These are phyloP conservation scores for Mythimna lalbum DNA, from an alignment of 2,888 invertebrate species.

Conservation along the genomic window DNA sequence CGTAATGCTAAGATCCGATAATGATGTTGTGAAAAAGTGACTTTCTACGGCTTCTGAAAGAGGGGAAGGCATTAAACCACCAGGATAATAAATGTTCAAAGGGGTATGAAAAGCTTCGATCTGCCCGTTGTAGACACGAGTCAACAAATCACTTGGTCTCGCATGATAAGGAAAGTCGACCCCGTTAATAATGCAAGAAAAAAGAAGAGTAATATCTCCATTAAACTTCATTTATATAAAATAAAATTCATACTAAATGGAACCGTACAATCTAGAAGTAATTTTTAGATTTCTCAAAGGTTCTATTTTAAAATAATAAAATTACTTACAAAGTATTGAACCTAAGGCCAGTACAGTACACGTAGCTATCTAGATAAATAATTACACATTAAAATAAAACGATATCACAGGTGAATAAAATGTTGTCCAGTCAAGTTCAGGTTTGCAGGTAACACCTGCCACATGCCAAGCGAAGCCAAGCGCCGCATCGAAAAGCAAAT, in stretches of 20 bases:
- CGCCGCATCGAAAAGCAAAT: constrained; percentile 78
- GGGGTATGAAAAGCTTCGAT: no score
- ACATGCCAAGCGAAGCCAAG: constrained; percentile 73
- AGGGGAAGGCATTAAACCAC: no score
- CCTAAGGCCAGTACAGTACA: constrained; percentile 34
- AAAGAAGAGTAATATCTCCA: no score
- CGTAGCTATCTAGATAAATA: constrained; percentile 55
- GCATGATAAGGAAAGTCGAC: no score
- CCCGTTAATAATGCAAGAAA: no score
- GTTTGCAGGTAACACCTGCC: constrained; percentile 81
- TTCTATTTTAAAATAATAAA: constrained; percentile 13
- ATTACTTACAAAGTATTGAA: constrained; percentile 15
- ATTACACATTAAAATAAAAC: constrained; percentile 70
- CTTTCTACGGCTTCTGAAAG: no score
- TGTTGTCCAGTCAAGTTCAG: constrained; percentile 83
- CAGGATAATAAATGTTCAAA: no score
- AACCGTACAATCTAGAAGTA: not conserved
- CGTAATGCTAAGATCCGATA: no score
- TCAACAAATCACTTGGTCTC: no score
- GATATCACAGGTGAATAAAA: constrained; percentile 75
- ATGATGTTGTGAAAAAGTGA: no score
- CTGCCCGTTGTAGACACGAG: no score
- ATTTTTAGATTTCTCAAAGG: not conserved
- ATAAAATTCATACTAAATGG: not conserved
- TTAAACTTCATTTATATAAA: not conserved